phyloP scores from a whole-genome alignment of 2,113 vertebrate genomes.

The Stigmatopora nigra region DNA sequence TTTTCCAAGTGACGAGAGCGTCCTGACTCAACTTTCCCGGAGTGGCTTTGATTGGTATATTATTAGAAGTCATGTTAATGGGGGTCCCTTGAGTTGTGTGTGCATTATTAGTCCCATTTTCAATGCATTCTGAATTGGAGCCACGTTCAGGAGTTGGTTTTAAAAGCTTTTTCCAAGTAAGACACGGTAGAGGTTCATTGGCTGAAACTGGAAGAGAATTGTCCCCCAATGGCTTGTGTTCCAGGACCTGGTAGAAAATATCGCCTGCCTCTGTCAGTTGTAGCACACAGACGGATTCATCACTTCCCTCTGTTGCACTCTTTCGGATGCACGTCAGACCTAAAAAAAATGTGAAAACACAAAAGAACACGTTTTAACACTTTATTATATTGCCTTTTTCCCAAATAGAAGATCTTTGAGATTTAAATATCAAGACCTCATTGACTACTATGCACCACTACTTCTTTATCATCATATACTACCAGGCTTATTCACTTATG shows the following conservation, averaged over 20 bases:
- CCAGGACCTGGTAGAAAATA: constrained; percentile 77
- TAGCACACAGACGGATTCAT: constrained; percentile 63
- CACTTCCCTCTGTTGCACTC: background rate
- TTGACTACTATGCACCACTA: too few relatives aligned
- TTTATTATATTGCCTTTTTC: too few relatives aligned
- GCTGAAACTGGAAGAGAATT: background rate
- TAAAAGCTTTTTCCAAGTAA: too few relatives aligned
- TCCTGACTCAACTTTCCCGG: constrained; percentile 11
- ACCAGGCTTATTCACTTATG: too few relatives aligned
- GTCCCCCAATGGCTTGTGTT: background rate
- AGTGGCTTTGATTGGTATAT: fast-evolving
- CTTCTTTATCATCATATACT: too few relatives aligned
- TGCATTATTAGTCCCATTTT: background rate
- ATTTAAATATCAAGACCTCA: background rate
- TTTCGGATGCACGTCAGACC: constrained; percentile 65
- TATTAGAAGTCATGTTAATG: fast-evolving
- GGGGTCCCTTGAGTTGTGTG: background rate
- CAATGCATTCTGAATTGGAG: fast-evolving
- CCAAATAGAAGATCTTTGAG: background rate
- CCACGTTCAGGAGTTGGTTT: background rate
- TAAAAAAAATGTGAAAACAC: background rate
- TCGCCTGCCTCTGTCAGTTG: constrained; percentile 81
- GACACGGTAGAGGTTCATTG: background rate
- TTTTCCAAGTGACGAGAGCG: constrained; percentile 46
- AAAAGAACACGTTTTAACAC: background rate